Base-by-base conservation (phyloP, 2,888 invertebrate species). In the Tetanocera ferruginea region DNA sequence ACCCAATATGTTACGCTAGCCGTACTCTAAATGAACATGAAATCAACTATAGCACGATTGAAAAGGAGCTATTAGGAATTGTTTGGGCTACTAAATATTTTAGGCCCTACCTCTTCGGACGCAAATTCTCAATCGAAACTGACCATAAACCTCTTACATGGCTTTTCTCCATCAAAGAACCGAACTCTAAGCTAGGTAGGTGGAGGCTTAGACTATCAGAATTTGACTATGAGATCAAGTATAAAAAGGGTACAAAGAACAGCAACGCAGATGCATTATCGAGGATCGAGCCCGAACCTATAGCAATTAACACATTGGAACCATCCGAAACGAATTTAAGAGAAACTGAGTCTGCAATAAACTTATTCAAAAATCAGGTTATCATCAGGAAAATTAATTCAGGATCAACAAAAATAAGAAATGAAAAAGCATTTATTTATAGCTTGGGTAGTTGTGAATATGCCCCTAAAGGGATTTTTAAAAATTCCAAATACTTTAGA, bases 91-190 rank as follows among this genome's bases (percentile, higher is more conserved):
- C 72, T 9, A 71, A 66, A 51, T 78, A 77, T 62, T 78, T 80
- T 52, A 57, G 77, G 37, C 78, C 80, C 0, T 78, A 78, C 49
- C 34, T 77, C 11, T 79, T 67, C 37, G 79, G 76, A 23, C 17
- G 66, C 14, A 74, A 77, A 76, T 77, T 77, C 23, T 11, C 25
- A 9, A 66, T 80, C 8, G 52, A 74, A 64, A 78, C 80, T 2
- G 80, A 80, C 64, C 78, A 80, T 31, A 69, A 76, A 66, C 79
- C 77, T 14, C 14, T 80, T n/a, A 64, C 60, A 74, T 80, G 78
- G 79, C 28, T 52, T 23, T 67, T 76, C 49, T 19, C 72, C 23
- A 37, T 77, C 62, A 55, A 67, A 66, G 31, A 77, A 66, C 71
- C 70, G 1, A 75, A 77, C 70, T 75, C 75, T 6, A 66, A 75